Base-by-base conservation (phyloP, 2,797 vertebrate species). In the Pogonophryne albipinna region DNA sequence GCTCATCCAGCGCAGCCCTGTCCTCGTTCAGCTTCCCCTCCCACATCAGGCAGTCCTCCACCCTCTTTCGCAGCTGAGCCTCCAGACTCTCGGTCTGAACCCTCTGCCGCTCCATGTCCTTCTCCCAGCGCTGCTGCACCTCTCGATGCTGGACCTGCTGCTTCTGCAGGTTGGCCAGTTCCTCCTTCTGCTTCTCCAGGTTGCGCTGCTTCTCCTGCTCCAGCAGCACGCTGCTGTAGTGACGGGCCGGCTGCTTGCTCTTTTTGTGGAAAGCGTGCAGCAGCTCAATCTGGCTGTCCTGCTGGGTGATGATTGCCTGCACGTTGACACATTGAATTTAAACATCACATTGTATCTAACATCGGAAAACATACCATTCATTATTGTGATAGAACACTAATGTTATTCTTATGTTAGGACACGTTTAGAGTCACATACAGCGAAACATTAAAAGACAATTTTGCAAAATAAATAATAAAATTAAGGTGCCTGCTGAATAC, bases 161-260 rank as follows among this genome's bases (percentile, higher is more conserved):
- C 79, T 95, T 96, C 85, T 97, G 95, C 11, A 98, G 83, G 0
- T 92, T 93, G 31, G 92, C 94, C 12, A 96, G 85, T n/a, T 99
- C 96, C 67, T 97, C 96, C 1, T 95, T 95, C 88, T 98, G 97
- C 85, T 97, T 97, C 82, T 98, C 97, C 0, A 96, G 86, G 92
- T 96, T 97, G 8, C 98, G 88, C 79, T 97, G 96, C 62, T 96
- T 96, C 92, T 99, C 98, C 93, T 97, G 96, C 88, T 98, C 97
- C 3, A 98, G 94, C 80, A 98, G 94, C 71, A 95, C 64, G 23
- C 93, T 96, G 57, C 92, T 95, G 0, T 95, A 94, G 19, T 85
- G 86, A 2, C 87, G 87, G 3, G 78, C 15, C 0, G 95, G 89
- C 42, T 94, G 93, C 81, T 96, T 96, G 0, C 86, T 94, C 83